phyloP scores from a whole-genome alignment of 2,888 invertebrate species.

The Noctuana brunneofusca region DNA sequence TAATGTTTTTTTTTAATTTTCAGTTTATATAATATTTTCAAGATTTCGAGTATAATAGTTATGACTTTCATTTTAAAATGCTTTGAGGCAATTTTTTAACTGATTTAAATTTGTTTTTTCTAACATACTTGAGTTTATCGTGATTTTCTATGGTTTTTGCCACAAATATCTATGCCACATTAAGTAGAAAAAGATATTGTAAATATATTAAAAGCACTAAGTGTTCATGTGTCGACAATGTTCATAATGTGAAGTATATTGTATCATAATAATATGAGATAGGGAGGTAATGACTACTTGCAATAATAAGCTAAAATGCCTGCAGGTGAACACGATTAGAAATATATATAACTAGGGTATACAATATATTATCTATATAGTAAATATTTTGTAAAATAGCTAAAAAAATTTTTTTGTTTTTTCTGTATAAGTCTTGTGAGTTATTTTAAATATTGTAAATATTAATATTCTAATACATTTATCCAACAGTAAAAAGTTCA shows the following conservation, averaged over 20 bases:
- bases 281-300: constrained; percentile 16
- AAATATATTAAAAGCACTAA: constrained; percentile 37
- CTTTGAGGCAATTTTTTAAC: constrained; percentile 52
- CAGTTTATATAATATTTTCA: not conserved
- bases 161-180: constrained; percentile 45
- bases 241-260: constrained; percentile 36
- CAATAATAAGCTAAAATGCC: constrained; percentile 13
- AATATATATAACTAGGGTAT: not conserved
- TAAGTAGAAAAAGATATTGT: constrained; percentile 36
- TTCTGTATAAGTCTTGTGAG: not conserved
- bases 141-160: constrained; percentile 38
- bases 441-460: not conserved
- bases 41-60: constrained; percentile 5
- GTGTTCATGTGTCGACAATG: constrained; percentile 37
- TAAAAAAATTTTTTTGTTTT: not conserved
- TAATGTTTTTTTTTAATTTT: not conserved
- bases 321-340: constrained; percentile 16
- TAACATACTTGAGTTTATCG: constrained; percentile 6
- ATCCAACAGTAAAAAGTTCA: not conserved
- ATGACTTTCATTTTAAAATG: constrained; percentile 11
- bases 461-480: not conserved
- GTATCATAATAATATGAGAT: constrained; percentile 36
- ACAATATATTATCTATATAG: not conserved
- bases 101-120: not conserved
- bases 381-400: not conserved